phyloP scores from a whole-genome alignment of 2,888 invertebrate species.

The Ceriagrion tenellum region DNA sequence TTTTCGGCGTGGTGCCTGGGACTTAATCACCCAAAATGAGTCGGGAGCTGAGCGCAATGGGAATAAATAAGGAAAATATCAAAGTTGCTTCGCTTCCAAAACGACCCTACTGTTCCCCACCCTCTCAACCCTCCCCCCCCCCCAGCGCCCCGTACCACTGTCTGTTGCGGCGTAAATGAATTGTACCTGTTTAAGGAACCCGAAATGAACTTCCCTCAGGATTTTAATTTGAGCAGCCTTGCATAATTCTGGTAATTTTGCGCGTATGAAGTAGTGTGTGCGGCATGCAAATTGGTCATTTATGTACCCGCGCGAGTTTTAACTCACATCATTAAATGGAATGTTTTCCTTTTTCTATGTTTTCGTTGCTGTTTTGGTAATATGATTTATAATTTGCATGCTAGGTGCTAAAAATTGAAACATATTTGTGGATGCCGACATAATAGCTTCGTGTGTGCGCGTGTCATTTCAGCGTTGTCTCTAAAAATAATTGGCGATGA shows the following conservation, averaged over 20 bases:
- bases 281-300: not conserved
- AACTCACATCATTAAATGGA: not conserved
- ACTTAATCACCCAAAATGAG: slow-evolving; percentile 1
- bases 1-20: not conserved
- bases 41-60: not conserved
- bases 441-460: too few relatives aligned
- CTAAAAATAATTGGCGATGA: too few relatives aligned
- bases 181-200: not conserved
- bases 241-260: not conserved
- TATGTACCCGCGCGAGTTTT: not conserved
- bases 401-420: too few relatives aligned
- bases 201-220: not conserved
- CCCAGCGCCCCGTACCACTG: not conserved
- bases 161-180: not conserved
- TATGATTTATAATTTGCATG: too few relatives aligned
- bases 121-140: too few relatives aligned
- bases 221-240: not conserved
- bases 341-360: not conserved
- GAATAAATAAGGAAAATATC: not conserved
- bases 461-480: too few relatives aligned
- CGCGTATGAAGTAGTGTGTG: not conserved
- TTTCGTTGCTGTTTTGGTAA: too few relatives aligned
- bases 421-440: too few relatives aligned
- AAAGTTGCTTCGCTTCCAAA: not conserved
- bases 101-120: not conserved